These are phyloP conservation scores for Sthenelais limicola DNA, from an alignment of 2,888 invertebrate species.

Conservation along the genomic window DNA sequence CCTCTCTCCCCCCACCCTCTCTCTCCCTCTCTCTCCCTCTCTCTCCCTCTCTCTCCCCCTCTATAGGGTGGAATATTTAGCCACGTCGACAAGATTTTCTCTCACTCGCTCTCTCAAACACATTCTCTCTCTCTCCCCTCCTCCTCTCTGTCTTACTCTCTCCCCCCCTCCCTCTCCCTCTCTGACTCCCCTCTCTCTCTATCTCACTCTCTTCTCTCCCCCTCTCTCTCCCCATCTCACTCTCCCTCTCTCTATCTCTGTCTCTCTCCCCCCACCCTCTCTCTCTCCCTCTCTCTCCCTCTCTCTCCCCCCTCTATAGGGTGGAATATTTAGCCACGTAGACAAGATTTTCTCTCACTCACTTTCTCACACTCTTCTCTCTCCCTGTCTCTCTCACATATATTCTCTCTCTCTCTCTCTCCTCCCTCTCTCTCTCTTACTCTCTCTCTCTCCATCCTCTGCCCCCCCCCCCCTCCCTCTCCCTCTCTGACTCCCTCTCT, in stretches of 20 bases:
- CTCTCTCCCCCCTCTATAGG: neutral
- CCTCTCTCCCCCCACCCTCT: neutral
- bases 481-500: neutral
- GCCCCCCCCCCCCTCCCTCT: neutral
- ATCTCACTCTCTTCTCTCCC: neutral
- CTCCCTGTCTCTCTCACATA: neutral
- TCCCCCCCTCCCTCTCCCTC: neutral
- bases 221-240: neutral
- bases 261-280: neutral
- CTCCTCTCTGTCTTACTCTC: neutral
- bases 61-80: neutral
- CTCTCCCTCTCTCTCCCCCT: neutral
- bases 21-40: neutral
- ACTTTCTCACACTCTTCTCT: neutral
- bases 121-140: neutral
- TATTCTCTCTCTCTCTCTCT: neutral
- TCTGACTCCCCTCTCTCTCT: neutral
- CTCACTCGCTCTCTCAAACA: neutral
- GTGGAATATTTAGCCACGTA: neutral
- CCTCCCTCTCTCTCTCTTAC: neutral
- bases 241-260: neutral
- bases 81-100: neutral
- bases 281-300: neutral
- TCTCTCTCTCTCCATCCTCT: neutral
- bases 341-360: neutral